phyloP scores from a whole-genome alignment of 2,888 invertebrate genomes.

The Cheilosia variabilis region DNA sequence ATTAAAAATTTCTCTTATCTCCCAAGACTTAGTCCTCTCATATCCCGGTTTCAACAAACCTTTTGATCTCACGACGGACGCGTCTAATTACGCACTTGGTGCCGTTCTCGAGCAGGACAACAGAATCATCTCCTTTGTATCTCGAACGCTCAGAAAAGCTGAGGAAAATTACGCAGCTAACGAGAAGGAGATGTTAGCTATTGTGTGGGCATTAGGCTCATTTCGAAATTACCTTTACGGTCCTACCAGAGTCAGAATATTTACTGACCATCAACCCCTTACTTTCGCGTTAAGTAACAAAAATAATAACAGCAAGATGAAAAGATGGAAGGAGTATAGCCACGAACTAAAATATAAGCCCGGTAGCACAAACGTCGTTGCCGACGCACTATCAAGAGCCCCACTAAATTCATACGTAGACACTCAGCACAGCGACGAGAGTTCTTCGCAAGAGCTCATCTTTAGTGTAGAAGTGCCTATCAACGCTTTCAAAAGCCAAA shows the following conservation, averaged over 20 bases:
- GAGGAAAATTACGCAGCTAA: constrained; percentile 18
- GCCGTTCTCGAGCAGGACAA: constrained; percentile 19
- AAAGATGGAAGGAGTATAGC: constrained; percentile 66
- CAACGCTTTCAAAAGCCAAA: neutral
- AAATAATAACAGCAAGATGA: constrained; percentile 55
- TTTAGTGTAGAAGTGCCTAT: neutral
- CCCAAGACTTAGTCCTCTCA: constrained; percentile 6
- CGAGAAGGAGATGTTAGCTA: constrained; percentile 47
- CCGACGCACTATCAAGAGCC: neutral
- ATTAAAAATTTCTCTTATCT: constrained; percentile 29
- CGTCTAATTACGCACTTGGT: constrained; percentile 36
- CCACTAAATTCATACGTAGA: neutral
- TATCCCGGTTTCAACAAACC: constrained; percentile 25
- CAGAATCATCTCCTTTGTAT: constrained; percentile 25
- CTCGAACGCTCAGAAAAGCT: constrained; percentile 12
- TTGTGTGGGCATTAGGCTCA: constrained; percentile 26
- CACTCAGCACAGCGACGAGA: neutral
- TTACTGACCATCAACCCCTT: constrained; percentile 16
- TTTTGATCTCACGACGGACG: constrained; percentile 27
- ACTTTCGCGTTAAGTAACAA: constrained; percentile 64
- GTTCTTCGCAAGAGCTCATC: neutral
- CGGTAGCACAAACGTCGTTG: neutral
- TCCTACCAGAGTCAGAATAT: constrained; percentile 53
- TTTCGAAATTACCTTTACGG: constrained; percentile 55
- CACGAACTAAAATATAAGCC: constrained; percentile 31